Evolutionary conservation across 2,888 invertebrate species (phyloP), one percentile per base, ranked within the genome.

Genomic region (Apeira syringaria): DNA sequence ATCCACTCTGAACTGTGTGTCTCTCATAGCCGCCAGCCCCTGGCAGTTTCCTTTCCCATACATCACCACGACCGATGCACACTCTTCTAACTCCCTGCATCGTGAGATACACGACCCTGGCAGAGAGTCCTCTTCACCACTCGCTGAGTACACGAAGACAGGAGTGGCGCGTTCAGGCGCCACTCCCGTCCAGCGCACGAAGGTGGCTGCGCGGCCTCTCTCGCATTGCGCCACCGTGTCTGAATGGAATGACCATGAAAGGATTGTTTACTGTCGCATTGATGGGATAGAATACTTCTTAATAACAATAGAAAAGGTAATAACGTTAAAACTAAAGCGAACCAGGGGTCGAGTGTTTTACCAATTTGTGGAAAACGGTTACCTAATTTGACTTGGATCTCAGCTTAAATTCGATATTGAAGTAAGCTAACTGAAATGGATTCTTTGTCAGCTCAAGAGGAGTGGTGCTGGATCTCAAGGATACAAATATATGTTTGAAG

Each of bases 31-130:
- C 0, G 82, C 77, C 1, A 91, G 56, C 0, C 91, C 89, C 36
- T 85, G 85, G 53, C 92, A 92, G 53, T 83, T 82, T 7, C 87
- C 88, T 28, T 74, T 77, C n/a, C 74, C 69, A 54, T 90, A 91
- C 3, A 87, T 77, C 1, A 91, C 81, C 1, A 86, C 69, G 1
- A 91, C 91, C 0, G 87, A 86, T 0, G 78, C 80, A 40, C 92
- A 92, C 50, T 88, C 90, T 0, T 61, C 60, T 7, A 90, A 64
- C 44, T 84, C 84, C 27, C 78, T 72, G 54, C 92, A 92, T 8
- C 89, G 80, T 0, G 82, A 71, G 10, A 89, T 51, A 45, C 90
- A 90, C 6, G 84, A 80, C 0, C 89, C 84, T 0, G 81, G 71
- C 5, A 89, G 61, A 0, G 88, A 87, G 7, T 80, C 82, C 35